Percentiles rank a stretch among this genome's conserved stretches.
phyloP scores from a whole-genome alignment of 1,140 invertebrate genomes.

The Anthonomus grandis region DNA sequence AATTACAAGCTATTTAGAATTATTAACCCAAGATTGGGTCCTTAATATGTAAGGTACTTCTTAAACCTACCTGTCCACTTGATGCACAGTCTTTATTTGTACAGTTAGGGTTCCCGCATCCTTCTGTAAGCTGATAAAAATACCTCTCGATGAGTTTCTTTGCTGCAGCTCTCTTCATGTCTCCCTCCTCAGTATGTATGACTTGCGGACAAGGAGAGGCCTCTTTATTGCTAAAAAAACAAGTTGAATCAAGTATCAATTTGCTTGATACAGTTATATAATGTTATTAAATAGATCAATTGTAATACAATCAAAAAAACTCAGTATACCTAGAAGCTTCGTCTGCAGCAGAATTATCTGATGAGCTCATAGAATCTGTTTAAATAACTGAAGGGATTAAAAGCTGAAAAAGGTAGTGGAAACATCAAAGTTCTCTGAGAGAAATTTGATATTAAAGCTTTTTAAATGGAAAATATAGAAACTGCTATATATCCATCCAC shows the following conservation, averaged over 20 bases:
- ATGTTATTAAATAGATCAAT: not conserved
- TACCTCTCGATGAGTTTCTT: slow-evolving; percentile 87
- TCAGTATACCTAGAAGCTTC: slow-evolving; percentile 47
- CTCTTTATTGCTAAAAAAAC: slow-evolving; percentile 39
- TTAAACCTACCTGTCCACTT: slow-evolving; percentile 80
- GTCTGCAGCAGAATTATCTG: slow-evolving; percentile 39
- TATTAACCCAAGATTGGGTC: not conserved
- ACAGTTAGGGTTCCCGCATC: slow-evolving; percentile 83
- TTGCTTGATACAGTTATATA: not conserved
- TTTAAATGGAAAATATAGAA: too few relatives aligned
- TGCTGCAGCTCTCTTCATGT: slow-evolving; percentile 84
- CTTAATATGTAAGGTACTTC: slow-evolving; percentile 18
- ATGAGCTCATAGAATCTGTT: slow-evolving; percentile 46
- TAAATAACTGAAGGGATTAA: slow-evolving; percentile 24
- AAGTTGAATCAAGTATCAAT: not conserved
- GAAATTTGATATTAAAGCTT: too few relatives aligned
- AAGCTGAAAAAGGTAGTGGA: slow-evolving; percentile 5
- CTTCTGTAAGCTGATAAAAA: slow-evolving; percentile 87
- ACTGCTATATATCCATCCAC: too few relatives aligned
- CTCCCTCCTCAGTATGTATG: slow-evolving; percentile 50
- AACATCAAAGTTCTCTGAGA: slow-evolving; percentile 19
- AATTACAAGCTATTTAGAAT: not conserved
- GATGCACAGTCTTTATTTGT: slow-evolving; percentile 85
- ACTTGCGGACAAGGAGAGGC: slow-evolving; percentile 44
- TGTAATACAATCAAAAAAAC: slow-evolving; percentile 2